Percentiles rank a stretch among this genome's conserved stretches.
Conservation (phyloP, 2,113 vertebrate species). For the Gopherus flavomarginatus region DNA sequence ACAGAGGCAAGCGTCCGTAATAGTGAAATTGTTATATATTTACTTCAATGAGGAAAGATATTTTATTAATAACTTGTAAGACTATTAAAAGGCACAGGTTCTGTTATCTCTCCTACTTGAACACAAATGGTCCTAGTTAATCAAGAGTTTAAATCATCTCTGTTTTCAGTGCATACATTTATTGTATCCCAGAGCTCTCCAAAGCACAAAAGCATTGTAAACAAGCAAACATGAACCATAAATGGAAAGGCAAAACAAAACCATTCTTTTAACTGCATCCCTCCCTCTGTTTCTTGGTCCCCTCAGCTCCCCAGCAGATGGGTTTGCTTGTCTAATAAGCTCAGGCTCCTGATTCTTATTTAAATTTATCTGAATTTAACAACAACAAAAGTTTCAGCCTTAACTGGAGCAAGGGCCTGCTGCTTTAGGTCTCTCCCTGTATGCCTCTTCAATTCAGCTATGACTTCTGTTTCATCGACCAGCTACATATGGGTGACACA, state of each 20-base stretch:
- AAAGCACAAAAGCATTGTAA: not conserved
- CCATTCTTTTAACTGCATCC: not conserved
- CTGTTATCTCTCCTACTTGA: not conserved
- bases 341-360: not conserved
- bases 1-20: not conserved
- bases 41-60: not conserved
- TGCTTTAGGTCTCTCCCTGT: not conserved
- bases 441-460: not conserved
- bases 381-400: not conserved
- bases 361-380: not conserved
- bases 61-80: not conserved
- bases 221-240: not conserved
- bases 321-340: slow-evolving; percentile 15
- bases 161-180: not conserved
- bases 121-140: not conserved
- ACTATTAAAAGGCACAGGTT: not conserved
- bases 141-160: not conserved
- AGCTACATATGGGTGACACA: not conserved
- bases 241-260: not conserved
- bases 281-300: not conserved
- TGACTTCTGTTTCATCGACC: not conserved
- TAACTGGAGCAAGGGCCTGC: not conserved
- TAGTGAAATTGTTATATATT: not conserved
- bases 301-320: not conserved
- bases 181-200: not conserved